phyloP scores from a whole-genome alignment of 1,140 invertebrate species.

The Drosophila hydei region DNA sequence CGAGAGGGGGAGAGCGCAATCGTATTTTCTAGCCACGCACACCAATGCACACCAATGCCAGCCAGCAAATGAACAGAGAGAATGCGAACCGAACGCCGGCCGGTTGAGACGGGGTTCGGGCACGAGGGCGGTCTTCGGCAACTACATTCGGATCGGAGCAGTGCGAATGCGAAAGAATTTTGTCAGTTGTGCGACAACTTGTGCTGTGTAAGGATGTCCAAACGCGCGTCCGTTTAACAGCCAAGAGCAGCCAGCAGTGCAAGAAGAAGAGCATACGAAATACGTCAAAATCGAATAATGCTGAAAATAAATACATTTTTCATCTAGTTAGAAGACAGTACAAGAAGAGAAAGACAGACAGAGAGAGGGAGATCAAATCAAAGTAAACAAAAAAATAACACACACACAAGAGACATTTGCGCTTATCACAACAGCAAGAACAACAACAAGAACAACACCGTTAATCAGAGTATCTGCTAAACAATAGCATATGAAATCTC shows the following conservation, averaged over 20 bases:
- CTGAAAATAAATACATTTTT: constrained; percentile 1
- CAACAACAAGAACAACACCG: constrained; percentile 10
- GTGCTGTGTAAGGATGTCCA: constrained; percentile 75
- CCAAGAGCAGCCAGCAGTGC: constrained; percentile 3
- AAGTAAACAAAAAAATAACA: constrained; percentile 32
- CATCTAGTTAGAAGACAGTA: neutral
- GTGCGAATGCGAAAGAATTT: constrained; percentile 64
- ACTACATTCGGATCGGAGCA: constrained; percentile 15
- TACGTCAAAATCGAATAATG: constrained; percentile 40
- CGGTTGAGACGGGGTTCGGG: constrained; percentile 37
- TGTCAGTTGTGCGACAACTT: constrained; percentile 82
- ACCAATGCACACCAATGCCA: constrained; percentile 26
- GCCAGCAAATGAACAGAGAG: constrained; percentile 43
- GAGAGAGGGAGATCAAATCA: constrained; percentile 9
- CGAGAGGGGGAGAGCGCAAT: constrained; percentile 15
- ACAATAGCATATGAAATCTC: constrained; percentile 7
- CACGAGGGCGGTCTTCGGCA: constrained; percentile 35
- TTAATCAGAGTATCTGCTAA: constrained; percentile 36
- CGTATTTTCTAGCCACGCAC: constrained; percentile 19
- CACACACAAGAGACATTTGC: constrained; percentile 25
- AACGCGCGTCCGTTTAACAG: constrained; percentile 69
- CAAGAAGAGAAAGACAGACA: constrained; percentile 7
- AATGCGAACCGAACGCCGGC: constrained; percentile 29
- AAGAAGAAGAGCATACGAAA: constrained; percentile 25
- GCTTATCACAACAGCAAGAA: constrained; percentile 49